Conservation (phyloP, 2,888 invertebrate species). For the Myopa tessellatipennis region DNA sequence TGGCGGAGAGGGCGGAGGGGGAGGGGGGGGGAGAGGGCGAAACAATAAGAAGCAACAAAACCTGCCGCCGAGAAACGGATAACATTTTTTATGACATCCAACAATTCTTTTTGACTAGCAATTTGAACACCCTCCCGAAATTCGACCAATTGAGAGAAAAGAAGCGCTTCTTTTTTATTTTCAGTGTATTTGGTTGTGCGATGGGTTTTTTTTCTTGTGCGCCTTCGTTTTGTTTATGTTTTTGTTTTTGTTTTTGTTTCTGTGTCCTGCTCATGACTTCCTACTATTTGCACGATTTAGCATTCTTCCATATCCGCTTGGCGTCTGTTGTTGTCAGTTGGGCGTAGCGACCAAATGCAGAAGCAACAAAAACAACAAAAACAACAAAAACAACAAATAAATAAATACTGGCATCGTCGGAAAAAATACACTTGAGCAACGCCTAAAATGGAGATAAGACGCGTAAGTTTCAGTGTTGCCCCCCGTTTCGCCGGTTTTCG, state of each 20-base stretch:
- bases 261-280: conserved; percentile 36
- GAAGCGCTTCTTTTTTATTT: not conserved
- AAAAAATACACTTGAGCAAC: conserved; percentile 25
- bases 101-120: not conserved
- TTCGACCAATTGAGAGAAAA: not conserved
- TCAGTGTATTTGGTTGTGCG: not conserved
- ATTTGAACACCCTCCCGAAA: not conserved
- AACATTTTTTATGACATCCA: not conserved
- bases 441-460: conserved; percentile 38
- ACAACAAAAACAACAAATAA: conserved; percentile 16
- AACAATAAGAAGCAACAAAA: conserved; percentile 6
- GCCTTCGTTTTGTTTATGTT: not conserved
- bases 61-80: not conserved
- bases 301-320: conserved; percentile 35
- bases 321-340: conserved; percentile 36
- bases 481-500: not conserved
- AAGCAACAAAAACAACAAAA: conserved; percentile 4
- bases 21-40: not conserved
- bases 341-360: not conserved
- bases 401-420: not conserved
- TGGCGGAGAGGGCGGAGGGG: not conserved
- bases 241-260: conserved; percentile 10
- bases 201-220: conserved; percentile 3
- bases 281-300: conserved; percentile 35
- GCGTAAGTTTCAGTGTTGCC: conserved; percentile 19